A percentile compares a stretch with the other conserved stretches of the same genome.
These are phyloP conservation scores for Anoura caudifer DNA, from an alignment of 2,113 vertebrate species.

Conservation along the genomic window DNA sequence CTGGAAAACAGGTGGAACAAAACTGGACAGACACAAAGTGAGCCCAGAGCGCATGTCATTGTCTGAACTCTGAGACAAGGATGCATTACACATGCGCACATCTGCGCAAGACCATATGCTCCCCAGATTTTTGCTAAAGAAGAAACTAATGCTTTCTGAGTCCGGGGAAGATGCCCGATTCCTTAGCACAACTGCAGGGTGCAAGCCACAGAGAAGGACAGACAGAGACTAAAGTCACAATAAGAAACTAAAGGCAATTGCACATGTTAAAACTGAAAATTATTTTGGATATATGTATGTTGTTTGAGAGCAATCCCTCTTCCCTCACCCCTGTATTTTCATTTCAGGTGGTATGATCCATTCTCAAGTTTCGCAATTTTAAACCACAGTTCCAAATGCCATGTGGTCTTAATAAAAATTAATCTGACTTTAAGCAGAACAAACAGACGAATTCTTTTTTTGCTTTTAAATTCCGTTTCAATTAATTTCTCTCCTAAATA, in stretches of 20 bases:
- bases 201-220: background rate
- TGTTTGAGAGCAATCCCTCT: background rate
- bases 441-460: background rate
- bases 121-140: constrained; percentile 39
- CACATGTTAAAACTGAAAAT: background rate
- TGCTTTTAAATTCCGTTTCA: constrained; percentile 35
- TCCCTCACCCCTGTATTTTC: background rate
- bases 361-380: constrained; percentile 50
- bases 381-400: background rate
- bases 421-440: constrained; percentile 37
- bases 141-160: constrained; percentile 31
- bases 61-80: background rate
- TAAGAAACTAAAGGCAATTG: background rate
- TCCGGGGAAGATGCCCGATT: background rate
- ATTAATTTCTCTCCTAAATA: background rate
- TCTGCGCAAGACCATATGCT: constrained; percentile 47
- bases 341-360: constrained; percentile 40
- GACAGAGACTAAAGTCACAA: background rate
- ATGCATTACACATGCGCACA: constrained; percentile 33
- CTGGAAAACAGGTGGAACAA: background rate
- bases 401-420: constrained; percentile 71
- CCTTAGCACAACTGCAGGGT: background rate
- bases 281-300: background rate
- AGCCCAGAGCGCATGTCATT: background rate
- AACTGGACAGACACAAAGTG: background rate